Conservation (phyloP, 2,113 vertebrate species). For the Leucosticte australis region DNA sequence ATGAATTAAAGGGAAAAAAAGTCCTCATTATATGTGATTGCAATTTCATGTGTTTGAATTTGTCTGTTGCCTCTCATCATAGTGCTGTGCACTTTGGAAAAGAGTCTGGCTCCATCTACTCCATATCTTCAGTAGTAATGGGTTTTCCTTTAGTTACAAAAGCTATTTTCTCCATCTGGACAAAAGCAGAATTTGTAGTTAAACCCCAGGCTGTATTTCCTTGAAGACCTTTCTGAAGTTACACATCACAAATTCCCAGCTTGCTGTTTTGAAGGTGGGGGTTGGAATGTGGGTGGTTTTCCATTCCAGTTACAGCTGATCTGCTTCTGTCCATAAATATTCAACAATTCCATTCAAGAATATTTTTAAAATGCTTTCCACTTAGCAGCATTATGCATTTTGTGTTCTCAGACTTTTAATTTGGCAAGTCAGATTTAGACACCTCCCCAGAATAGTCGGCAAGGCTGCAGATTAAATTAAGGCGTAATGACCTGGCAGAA, state of each 20-base stretch:
- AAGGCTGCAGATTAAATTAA: neutral
- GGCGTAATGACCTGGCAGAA: constrained; percentile 15
- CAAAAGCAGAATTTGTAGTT: neutral
- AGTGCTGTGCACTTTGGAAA: neutral
- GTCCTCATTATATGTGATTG: neutral
- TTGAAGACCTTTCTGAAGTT: neutral
- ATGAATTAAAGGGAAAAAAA: neutral
- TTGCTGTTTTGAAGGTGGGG: neutral
- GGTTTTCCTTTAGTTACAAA: constrained; percentile 12
- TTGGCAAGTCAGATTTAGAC: neutral
- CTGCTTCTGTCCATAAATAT: neutral
- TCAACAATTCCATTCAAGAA: neutral
- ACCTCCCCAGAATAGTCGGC: neutral
- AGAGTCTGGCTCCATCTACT: neutral
- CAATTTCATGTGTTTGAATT: neutral
- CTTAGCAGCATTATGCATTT: neutral
- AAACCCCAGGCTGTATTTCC: neutral
- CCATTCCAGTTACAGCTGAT: neutral
- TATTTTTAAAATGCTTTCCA: neutral
- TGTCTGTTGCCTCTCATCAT: neutral
- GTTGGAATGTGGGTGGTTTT: neutral
- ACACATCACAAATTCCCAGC: neutral
- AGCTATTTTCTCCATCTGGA: neutral
- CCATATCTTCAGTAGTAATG: neutral
- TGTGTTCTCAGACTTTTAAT: neutral